These are phyloP conservation scores for Fragum whitleyi DNA, from an alignment of 2,888 invertebrate genomes.

Conservation along the genomic window DNA sequence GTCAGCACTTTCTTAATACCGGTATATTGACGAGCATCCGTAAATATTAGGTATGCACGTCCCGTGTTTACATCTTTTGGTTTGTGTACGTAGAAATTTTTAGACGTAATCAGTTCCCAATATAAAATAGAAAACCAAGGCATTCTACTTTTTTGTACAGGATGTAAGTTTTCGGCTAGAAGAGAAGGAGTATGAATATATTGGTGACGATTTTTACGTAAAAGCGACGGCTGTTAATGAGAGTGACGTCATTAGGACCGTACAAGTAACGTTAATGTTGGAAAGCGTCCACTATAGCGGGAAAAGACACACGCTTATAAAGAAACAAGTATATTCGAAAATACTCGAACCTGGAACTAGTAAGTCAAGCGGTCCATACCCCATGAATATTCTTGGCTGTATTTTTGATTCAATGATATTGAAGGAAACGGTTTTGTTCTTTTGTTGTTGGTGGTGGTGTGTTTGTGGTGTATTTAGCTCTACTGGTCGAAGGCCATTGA, in stretches of 20 bases:
- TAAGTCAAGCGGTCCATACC: too few relatives aligned
- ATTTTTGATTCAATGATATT: too few relatives aligned
- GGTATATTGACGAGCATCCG: too few relatives aligned
- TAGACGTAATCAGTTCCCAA: background rate
- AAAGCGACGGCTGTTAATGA: slow-evolving; percentile 55
- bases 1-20: too few relatives aligned
- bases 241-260: slow-evolving; percentile 47
- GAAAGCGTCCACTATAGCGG: slow-evolving; percentile 69
- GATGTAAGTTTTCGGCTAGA: slow-evolving; percentile 64
- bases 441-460: background rate
- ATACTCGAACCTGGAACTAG: slow-evolving; percentile 52
- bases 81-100: too few relatives aligned
- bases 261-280: slow-evolving; percentile 59
- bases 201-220: slow-evolving; percentile 64
- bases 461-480: too few relatives aligned
- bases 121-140: background rate
- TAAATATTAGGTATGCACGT: too few relatives aligned
- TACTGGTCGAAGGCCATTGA: too few relatives aligned
- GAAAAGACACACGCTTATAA: slow-evolving; percentile 52
- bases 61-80: too few relatives aligned
- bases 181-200: slow-evolving; percentile 63
- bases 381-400: background rate
- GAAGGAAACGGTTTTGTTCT: background rate
- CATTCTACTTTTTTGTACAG: slow-evolving; percentile 35
- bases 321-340: slow-evolving; percentile 57